phyloP scores from a whole-genome alignment of 37 sponge, comb jelly and placozoan genomes.

The Cladorhizidae sp. region DNA sequence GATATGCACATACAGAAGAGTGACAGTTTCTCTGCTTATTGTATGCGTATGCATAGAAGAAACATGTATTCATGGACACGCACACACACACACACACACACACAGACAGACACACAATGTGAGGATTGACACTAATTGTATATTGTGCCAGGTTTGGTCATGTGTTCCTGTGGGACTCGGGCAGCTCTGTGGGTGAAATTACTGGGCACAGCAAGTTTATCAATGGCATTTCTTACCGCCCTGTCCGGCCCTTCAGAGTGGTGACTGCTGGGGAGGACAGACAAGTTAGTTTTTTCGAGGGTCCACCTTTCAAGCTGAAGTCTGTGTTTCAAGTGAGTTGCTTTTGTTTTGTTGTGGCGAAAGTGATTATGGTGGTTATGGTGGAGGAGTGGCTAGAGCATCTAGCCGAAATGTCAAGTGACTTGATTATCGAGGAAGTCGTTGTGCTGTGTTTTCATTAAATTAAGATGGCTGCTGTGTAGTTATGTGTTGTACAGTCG shows the following conservation, averaged over 20 bases:
- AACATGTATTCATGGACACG: background rate
- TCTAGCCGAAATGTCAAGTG: background rate
- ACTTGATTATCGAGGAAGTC: too few species aligned
- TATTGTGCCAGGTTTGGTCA: slow-evolving; percentile 81
- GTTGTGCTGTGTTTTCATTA: too few species aligned
- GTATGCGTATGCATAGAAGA: too few species aligned
- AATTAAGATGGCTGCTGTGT: too few species aligned
- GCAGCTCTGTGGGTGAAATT: slow-evolving; percentile 87
- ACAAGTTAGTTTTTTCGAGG: slow-evolving; percentile 66
- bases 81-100: background rate
- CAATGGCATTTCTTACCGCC: slow-evolving; percentile 85
- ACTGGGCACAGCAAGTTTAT: slow-evolving; percentile 80
- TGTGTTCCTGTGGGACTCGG: slow-evolving; percentile 97
- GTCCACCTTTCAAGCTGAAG: slow-evolving; percentile 95
- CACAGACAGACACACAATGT: background rate
- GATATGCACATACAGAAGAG: too few species aligned
- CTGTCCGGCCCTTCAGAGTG: slow-evolving; percentile 84
- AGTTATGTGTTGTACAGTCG: background rate
- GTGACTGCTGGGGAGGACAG: slow-evolving; percentile 93
- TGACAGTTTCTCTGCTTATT: too few species aligned
- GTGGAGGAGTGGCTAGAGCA: too few species aligned
- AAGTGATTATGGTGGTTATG: background rate
- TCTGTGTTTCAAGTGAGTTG: slow-evolving; percentile 21
- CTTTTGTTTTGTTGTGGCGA: too few species aligned
- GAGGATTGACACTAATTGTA: too few species aligned